These are phyloP conservation scores for Rutpela maculata DNA, from an alignment of 2,888 invertebrate species.

Conservation along the genomic window DNA sequence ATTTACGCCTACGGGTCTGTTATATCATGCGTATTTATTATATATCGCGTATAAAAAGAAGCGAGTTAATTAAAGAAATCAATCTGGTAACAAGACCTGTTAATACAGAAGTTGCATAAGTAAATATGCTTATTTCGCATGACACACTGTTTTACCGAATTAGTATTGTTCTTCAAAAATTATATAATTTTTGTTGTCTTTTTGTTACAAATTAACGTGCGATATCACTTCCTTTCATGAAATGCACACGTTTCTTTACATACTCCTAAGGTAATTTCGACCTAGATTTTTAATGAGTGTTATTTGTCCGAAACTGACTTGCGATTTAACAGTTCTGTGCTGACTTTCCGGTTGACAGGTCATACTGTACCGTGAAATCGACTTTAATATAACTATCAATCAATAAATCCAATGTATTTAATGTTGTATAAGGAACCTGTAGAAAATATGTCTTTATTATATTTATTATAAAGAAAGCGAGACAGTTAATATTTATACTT, in stretches of 20 bases:
- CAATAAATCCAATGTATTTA: no score
- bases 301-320: conserved; percentile 5
- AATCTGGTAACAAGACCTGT: neutral
- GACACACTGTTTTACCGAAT: neutral
- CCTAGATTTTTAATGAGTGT: conserved; percentile 19
- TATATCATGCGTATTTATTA: neutral
- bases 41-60: neutral
- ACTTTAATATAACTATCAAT: no score
- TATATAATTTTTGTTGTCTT: neutral
- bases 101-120: neutral
- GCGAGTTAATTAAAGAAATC: neutral
- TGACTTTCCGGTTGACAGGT: conserved; percentile 6
- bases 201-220: neutral
- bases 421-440: no score
- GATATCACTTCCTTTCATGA: conserved; percentile 3
- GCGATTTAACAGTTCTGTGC: neutral
- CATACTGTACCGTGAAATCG: conserved; percentile 12
- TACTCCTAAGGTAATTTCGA: conserved; percentile 12
- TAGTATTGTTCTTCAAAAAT: neutral
- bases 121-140: neutral
- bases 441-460: no score
- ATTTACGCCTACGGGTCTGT: neutral
- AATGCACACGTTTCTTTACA: neutral
- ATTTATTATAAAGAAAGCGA: no score
- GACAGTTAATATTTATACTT: no score